Conservation (phyloP, 2,113 vertebrate genomes). For the Balaenoptera acutorostrata region DNA sequence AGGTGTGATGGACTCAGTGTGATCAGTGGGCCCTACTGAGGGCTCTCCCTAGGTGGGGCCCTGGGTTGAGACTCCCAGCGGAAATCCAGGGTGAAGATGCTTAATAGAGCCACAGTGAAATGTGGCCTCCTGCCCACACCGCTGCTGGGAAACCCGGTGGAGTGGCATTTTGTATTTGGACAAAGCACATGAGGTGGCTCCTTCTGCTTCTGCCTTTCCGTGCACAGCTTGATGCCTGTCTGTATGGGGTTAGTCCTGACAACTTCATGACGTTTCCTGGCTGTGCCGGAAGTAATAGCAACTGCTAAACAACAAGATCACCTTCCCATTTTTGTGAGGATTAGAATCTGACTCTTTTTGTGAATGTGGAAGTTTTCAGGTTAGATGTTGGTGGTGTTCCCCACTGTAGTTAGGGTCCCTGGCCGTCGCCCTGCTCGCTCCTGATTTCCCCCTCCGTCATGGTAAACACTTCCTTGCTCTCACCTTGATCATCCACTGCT, state of each 20-base stretch:
- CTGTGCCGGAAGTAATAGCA: neutral
- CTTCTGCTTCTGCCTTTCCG: neutral
- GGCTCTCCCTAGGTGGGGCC: neutral
- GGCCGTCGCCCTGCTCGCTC: neutral
- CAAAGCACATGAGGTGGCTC: neutral
- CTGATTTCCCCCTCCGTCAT: fast-evolving
- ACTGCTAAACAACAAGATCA: neutral
- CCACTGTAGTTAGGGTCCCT: neutral
- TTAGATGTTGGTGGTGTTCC: neutral
- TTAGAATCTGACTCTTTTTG: neutral
- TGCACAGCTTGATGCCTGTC: neutral
- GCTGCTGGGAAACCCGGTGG: neutral
- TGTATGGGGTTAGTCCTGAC: neutral
- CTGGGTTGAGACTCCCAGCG: neutral
- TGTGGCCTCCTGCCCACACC: neutral
- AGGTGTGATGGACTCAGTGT: neutral
- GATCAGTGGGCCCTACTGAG: neutral
- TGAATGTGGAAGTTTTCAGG: neutral
- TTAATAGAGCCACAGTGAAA: neutral
- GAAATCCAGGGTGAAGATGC: neutral
- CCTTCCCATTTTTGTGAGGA: neutral
- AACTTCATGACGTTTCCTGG: neutral
- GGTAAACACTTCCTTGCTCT: neutral
- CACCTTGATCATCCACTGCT: neutral
- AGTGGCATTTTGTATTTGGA: neutral